Base-by-base conservation (phyloP, 2,113 vertebrate species). In the Columba janthina region DNA sequence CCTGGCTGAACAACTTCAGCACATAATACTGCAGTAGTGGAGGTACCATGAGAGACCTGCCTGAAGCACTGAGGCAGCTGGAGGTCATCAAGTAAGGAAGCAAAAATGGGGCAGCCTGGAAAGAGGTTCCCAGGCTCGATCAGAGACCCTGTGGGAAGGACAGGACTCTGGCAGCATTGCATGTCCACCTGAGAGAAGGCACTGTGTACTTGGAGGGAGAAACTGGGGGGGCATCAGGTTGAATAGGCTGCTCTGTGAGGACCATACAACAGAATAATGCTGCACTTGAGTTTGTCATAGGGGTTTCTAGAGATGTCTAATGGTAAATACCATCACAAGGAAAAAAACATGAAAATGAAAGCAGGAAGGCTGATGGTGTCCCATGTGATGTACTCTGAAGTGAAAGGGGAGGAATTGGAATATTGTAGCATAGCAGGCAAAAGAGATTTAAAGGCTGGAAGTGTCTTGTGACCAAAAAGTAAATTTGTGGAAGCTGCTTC, bases 241-340 rank as follows among this genome's bases (percentile, higher is more conserved):
- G 42, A 25, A 53, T 42, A 46, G 34, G 9, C 36, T n/a, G 61
- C 31, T 54, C 42, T 38, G 4, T 58, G 65, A n/a, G 51, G 22
- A 15, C n/a, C 14, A 26, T 5, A 28, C 74, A 46, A 36, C 31
- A 16, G 32, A n/a, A 40, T 15, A 16, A 20, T 18, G 54, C 20
- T 58, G 53, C 21, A 5, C 0, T 0, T 16, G 60, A 34, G 36
- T 5, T 1, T 46, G 78, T 42, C 57, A 12, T 1, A 20, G 34
- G 34, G 40, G 3, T 6, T 11, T 25, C 28, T 4, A 21, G 14
- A 0, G 28, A 14, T 29, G 21, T 61, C 44, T 3, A 2, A 12
- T 13, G 44, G 48, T 34, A 32, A 81, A 34, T 6, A 19, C 10
- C 18, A n/a, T 12, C 54, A 18, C 40, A 22, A 46, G 22, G 38